Base-by-base conservation (phyloP, 2,113 vertebrate species). In the Andinoacara biseriatus region DNA sequence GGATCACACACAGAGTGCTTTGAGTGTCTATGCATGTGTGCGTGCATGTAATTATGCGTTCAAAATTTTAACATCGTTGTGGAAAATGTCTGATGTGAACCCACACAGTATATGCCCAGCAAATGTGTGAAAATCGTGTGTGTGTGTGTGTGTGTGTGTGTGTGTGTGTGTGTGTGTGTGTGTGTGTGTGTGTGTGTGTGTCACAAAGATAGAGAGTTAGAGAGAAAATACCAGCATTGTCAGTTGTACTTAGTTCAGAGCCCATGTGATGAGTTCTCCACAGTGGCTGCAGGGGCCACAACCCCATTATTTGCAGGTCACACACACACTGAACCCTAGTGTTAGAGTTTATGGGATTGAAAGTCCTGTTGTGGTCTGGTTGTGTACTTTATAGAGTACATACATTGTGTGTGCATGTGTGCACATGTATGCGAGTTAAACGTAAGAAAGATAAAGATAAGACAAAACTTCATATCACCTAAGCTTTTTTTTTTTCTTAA, bases 241-340 rank as follows among this genome's bases (percentile, higher is more conserved):
- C 86, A 76, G 63, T 52, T 88, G 63, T 76, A 85, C 57, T 91
- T 86, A 85, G 90, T 52, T 63, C 86, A 81, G 59, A 77, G 43
- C 57, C 58, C 67, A 72, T 72, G 65, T 90, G 86, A 91, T 77
- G 83, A 86, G 81, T 80, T 87, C 85, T 80, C 83, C 81, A 78
- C 78, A 52, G 83, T 65, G 81, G 79, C 26, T 83, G 78, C 9
- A 88, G 63, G 56, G 74, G 76, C 59, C 84, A 65, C 6, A 56
- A 87, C 86, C 88, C 84, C 81, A 88, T 90, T 88, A 91, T 59
- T 63, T 0, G 10, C 76, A 86, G 83, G 69, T 84, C 26, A 3
- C 57, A 81, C 57, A 81, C 81, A 62, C 75, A 24, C 29, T 75
- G 83, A 89, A 81, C 69, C 61, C 14, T 26, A 0, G 18, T 57